Evolutionary conservation across 2,797 vertebrate species (phyloP).

Genomic region (Pseudotriccus pelzelni): DNA sequence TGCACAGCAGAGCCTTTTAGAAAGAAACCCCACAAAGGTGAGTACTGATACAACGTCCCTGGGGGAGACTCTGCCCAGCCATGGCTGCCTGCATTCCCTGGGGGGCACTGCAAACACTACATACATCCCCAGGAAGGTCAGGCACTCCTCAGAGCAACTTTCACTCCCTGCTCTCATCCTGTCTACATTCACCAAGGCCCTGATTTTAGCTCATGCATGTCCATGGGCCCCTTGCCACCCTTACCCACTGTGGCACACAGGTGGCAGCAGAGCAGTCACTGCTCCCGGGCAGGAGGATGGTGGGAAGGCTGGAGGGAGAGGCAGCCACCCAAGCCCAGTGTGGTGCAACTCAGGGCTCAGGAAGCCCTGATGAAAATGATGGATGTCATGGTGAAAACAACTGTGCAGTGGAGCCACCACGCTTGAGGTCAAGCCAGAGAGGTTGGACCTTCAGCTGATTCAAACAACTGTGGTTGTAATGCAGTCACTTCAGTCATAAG

Average conservation of each 20-base stretch:
- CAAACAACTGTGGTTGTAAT: neutral
- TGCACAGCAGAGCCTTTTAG: neutral
- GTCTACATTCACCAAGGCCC: neutral
- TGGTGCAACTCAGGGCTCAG: rapidly evolving
- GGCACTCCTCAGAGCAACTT: neutral
- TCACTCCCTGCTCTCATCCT: neutral
- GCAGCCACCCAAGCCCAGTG: neutral
- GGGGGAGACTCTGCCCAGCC: neutral
- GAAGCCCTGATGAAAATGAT: neutral
- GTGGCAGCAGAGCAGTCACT: neutral
- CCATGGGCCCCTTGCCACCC: rapidly evolving
- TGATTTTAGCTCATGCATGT: neutral
- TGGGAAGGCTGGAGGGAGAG: rapidly evolving
- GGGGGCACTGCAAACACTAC: rapidly evolving
- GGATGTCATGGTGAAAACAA: neutral
- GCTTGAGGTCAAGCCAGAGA: neutral
- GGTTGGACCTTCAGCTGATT: conserved; percentile 53
- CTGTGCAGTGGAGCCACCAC: neutral
- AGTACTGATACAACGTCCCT: rapidly evolving
- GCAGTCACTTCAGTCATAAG: neutral
- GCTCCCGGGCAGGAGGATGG: rapidly evolving
- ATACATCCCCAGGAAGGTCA: neutral
- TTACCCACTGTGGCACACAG: neutral
- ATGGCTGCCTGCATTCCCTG: neutral
- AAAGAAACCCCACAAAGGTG: neutral